Evolutionary conservation across 92 coral and sea anemone genomes (phyloP).

Genomic region (Porites rus): DNA sequence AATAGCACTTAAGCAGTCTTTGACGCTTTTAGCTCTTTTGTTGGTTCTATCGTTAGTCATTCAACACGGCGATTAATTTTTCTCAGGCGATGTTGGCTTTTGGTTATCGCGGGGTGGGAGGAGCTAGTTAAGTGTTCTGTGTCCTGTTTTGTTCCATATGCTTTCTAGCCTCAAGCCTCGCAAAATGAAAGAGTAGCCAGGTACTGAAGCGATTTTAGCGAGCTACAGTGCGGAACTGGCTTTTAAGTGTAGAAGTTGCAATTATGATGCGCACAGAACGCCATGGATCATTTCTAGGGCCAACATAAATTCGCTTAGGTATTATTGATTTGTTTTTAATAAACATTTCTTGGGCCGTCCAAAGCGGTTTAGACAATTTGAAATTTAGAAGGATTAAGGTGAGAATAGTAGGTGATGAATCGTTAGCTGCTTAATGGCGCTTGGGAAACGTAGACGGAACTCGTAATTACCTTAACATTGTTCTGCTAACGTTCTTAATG

Average conservation of each 20-base stretch:
- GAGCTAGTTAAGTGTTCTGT: constrained; percentile 34
- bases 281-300: background rate
- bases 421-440: constrained; percentile 50
- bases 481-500: constrained; percentile 62
- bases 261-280: background rate
- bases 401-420: constrained; percentile 26
- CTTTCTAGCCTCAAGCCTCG: constrained; percentile 8
- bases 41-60: constrained; percentile 33
- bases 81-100: constrained; percentile 56
- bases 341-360: background rate
- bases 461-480: constrained; percentile 58
- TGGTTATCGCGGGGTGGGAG: constrained; percentile 34
- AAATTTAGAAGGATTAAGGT: constrained; percentile 18
- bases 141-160: constrained; percentile 15
- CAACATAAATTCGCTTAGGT: too few relatives aligned
- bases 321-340: background rate
- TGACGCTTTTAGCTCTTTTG: constrained; percentile 43
- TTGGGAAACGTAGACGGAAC: constrained; percentile 21
- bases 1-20: constrained; percentile 43
- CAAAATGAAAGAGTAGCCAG: background rate
- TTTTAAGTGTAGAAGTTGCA: background rate
- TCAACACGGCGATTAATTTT: constrained; percentile 49
- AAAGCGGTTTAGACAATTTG: background rate
- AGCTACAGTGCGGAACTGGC: background rate
- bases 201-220: background rate